Evolutionary conservation across 2,888 invertebrate genomes (phyloP), one percentile per base, ranked within the genome.

Genomic region (Saturnia pavonia): DNA sequence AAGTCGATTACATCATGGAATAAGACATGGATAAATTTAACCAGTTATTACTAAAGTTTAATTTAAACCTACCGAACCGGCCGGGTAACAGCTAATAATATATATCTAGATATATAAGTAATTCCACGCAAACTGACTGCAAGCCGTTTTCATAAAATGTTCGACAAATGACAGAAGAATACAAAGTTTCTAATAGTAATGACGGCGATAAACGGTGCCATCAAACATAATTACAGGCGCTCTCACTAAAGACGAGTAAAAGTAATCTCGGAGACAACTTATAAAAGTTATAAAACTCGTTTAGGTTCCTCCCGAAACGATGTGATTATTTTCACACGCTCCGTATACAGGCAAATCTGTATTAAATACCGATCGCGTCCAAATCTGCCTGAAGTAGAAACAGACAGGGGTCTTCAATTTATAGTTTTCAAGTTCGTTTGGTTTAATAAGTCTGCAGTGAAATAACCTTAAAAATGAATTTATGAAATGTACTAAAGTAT

Each of bases 221-320:
- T 91, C 89, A 89, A 87, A 86, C 84, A 87, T 89, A 88, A 90
- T 90, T 86, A 90, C 88, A 77, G 72, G 77, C 76, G 77, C 76
- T 80, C 81, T 78, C 79, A 76, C 81, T 76, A 78, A 82, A 84
- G 84, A 83, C 81, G 80, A 78, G 76, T 78, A 72, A 76, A 81
- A 78, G 77, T 77, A 77, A 74, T 77, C 78, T 78, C 73, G 74
- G 74, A 74, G 80, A 76, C 78, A 84, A 83, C 82, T 85, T 85
- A 80, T 82, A 85, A 83, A 88, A 89, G 85, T 89, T 88, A 83
- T 83, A 81, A 85, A 89, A 89, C 85, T 88, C 86, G 82, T 88
- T 89, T 83, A 73, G 77, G 73, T 72, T 74, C 71, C 57, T 25
- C 63, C 54, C 12, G 57, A 70, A 72, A 69, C 75, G 75, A 75